These are phyloP conservation scores for Scylla paramamosain DNA, from an alignment of 1,140 invertebrate genomes.

Conservation along the genomic window DNA sequence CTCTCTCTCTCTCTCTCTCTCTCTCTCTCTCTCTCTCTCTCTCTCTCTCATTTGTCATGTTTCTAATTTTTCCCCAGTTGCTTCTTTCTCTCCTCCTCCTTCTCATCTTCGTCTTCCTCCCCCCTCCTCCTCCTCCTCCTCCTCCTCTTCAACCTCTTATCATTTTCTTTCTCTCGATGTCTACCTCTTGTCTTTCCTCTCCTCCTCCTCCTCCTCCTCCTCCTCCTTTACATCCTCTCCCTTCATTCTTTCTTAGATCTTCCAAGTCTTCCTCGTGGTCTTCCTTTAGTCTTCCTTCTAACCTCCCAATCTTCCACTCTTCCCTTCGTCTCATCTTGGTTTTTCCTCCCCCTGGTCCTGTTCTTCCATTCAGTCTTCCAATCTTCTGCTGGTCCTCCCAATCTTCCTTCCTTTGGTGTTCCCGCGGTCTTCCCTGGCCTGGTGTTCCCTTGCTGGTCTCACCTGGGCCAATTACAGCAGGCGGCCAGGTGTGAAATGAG, in stretches of 20 bases:
- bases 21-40: neutral
- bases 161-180: no score
- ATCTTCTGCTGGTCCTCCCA: no score
- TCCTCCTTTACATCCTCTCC: no score
- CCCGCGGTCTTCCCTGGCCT: no score
- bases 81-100: neutral
- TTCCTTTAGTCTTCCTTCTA: no score
- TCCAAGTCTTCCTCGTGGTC: no score
- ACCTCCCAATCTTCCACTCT: neutral
- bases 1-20: neutral
- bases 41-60: neutral
- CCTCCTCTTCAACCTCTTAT: no score
- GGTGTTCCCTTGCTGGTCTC: neutral
- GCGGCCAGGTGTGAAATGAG: neutral
- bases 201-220: no score
- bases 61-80: no score
- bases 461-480: neutral
- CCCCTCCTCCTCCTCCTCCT: neutral
- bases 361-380: neutral
- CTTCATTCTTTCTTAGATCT: no score
- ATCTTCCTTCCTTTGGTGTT: no score
- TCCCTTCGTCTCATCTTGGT: neutral
- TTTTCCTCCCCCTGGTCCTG: neutral
- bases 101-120: neutral
- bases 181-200: no score